Conservation (phyloP, 2,888 invertebrate genomes). For the Callinectes sapidus region DNA sequence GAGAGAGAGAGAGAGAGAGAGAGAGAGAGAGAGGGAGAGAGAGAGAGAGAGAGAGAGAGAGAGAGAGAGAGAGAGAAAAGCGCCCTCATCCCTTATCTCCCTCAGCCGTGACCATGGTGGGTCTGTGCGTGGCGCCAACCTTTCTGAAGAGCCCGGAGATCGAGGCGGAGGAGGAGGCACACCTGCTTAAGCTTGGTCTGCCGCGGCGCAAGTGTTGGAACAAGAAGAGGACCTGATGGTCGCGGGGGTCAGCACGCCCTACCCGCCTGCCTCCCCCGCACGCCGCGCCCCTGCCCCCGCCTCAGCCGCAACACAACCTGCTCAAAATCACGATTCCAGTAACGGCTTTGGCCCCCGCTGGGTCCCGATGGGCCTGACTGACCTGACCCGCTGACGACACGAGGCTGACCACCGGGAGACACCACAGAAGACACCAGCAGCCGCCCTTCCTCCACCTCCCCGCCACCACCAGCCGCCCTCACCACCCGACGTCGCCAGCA, state of each 20-base stretch:
- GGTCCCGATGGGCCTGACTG: slow-evolving; percentile 13
- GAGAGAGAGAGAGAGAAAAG: slow-evolving; percentile 4
- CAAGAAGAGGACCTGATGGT: slow-evolving; percentile 71
- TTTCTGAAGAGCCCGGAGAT: slow-evolving; percentile 70
- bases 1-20: not conserved
- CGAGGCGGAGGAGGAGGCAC: slow-evolving; percentile 71
- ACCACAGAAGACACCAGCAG: slow-evolving; percentile 2
- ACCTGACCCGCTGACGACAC: slow-evolving; percentile 16
- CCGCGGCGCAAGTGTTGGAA: slow-evolving; percentile 72
- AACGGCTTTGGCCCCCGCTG: not conserved
- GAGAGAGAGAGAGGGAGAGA: slow-evolving; percentile 10
- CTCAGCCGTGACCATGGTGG: slow-evolving; percentile 70
- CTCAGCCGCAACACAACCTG: slow-evolving; percentile 28
- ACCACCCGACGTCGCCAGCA: not conserved
- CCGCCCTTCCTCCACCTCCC: not conserved
- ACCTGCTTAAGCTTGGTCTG: slow-evolving; percentile 69
- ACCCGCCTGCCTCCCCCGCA: slow-evolving; percentile 4
- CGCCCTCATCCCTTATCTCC: not conserved
- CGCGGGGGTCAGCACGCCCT: slow-evolving; percentile 19
- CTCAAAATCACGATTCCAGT: slow-evolving; percentile 15
- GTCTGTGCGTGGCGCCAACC: slow-evolving; percentile 67
- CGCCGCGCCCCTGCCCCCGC: slow-evolving; percentile 27
- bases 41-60: slow-evolving; percentile 34
- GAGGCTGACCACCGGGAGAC: slow-evolving; percentile 12
- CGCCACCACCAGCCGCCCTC: not conserved